A percentile compares a stretch with the other conserved stretches of the same genome.
Evolutionary conservation across 2,888 invertebrate genomes (phyloP).

Genomic region (Cordilura impudica): DNA sequence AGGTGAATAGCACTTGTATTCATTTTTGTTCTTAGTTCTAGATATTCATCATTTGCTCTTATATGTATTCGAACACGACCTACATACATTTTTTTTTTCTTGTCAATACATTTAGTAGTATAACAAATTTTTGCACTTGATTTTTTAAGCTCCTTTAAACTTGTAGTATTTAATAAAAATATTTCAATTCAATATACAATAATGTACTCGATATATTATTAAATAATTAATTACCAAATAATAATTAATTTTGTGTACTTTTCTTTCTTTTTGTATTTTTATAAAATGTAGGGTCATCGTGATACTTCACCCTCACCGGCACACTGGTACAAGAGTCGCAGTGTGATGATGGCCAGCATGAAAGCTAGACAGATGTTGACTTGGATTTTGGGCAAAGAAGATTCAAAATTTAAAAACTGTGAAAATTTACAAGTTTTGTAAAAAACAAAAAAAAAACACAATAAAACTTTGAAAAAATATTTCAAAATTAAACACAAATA

Average conservation of each 20-base stretch:
- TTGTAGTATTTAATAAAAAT: background rate
- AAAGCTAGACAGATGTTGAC: conserved; percentile 94
- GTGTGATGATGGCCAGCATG: conserved; percentile 91
- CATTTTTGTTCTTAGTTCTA: conserved; percentile 1
- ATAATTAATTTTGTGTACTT: conserved; percentile 2
- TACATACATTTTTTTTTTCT: too few species aligned
- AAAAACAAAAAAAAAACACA: conserved; percentile 66
- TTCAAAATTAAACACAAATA: background rate
- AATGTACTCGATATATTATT: too few species aligned
- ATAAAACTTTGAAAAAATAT: conserved; percentile 3
- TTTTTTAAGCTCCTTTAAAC: background rate
- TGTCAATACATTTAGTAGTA: background rate
- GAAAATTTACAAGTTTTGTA: conserved; percentile 92
- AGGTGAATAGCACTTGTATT: conserved; percentile 33
- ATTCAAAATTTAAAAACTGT: conserved; percentile 94
- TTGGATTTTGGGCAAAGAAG: conserved; percentile 94
- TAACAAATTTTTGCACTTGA: background rate
- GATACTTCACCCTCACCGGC: conserved; percentile 80
- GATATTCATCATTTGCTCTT: conserved; percentile 20
- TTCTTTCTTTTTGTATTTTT: background rate
- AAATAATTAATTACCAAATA: background rate
- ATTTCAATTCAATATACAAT: background rate
- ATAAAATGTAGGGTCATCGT: conserved; percentile 75
- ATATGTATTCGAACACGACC: background rate
- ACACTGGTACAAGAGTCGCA: conserved; percentile 91